phyloP scores from a whole-genome alignment of 2,888 invertebrate species.

The Linhomoeus sp. region DNA sequence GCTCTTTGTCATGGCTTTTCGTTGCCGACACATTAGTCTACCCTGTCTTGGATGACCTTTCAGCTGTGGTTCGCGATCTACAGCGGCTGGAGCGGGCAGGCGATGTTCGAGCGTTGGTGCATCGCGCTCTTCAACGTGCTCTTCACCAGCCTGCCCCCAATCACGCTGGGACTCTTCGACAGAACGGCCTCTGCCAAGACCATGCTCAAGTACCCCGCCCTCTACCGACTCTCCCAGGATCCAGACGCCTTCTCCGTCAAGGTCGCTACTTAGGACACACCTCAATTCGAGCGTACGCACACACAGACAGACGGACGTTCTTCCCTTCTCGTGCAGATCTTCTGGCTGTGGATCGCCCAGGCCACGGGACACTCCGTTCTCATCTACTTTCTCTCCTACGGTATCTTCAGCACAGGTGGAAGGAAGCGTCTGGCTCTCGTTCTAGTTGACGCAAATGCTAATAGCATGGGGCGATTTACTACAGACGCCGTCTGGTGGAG shows the following conservation, averaged over 20 bases:
- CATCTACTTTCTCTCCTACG: slow-evolving; percentile 72
- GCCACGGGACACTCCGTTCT: slow-evolving; percentile 80
- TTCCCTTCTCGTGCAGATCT: slow-evolving; percentile 42
- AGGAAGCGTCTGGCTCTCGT: no score
- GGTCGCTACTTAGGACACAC: slow-evolving; percentile 11
- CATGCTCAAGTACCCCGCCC: slow-evolving; percentile 48
- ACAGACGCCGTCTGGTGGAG: slow-evolving; percentile 36
- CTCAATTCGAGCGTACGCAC: neutral
- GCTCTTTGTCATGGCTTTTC: no score
- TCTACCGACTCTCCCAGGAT: slow-evolving; percentile 58
- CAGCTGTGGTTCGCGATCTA: slow-evolving; percentile 78
- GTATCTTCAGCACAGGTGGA: neutral
- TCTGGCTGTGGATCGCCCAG: slow-evolving; percentile 91
- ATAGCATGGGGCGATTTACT: slow-evolving; percentile 3
- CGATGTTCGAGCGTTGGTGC: slow-evolving; percentile 93
- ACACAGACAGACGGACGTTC: no score
- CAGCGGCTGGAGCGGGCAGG: slow-evolving; percentile 87
- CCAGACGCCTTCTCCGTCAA: slow-evolving; percentile 53
- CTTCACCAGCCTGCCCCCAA: slow-evolving; percentile 89
- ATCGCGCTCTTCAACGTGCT: slow-evolving; percentile 86
- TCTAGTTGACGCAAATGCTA: no score
- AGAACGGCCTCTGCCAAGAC: slow-evolving; percentile 80
- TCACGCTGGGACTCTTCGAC: slow-evolving; percentile 74
- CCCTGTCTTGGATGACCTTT: no score
- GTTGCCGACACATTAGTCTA: no score